Evolutionary conservation across 2,113 vertebrate species (phyloP).

Genomic region (Peromyscus polionotus): DNA sequence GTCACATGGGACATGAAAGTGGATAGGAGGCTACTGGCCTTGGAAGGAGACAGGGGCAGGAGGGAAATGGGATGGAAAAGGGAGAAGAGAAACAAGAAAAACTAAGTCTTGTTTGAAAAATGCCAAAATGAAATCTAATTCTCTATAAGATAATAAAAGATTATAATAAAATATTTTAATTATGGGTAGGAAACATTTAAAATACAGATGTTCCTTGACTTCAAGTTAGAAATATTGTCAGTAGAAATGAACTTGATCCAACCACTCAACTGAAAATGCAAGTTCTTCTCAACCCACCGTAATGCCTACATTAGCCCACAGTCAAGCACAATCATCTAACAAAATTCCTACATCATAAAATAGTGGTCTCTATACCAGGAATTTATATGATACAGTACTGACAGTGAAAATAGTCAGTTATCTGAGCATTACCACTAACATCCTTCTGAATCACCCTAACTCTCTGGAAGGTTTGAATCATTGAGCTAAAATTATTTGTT

Average conservation of each 20-base stretch:
- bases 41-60: neutral
- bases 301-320: neutral
- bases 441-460: neutral
- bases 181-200: neutral
- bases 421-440: neutral
- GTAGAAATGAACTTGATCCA: neutral
- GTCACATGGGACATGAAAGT: neutral
- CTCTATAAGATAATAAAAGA: neutral
- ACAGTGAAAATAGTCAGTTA: neutral
- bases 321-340: neutral
- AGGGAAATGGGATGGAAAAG: too few species aligned
- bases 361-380: neutral
- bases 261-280: neutral
- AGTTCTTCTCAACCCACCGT: neutral
- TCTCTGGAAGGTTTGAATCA: neutral
- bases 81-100: neutral
- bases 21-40: too few species aligned
- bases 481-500: neutral
- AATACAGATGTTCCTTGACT: too few species aligned
- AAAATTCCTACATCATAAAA: too few species aligned
- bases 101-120: neutral
- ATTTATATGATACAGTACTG: neutral
- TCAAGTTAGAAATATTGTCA: neutral
- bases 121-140: neutral
- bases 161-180: neutral